Evolutionary conservation across 2,113 vertebrate genomes (phyloP), one percentile per base, ranked within the genome.

Genomic region (Mus pahari): DNA sequence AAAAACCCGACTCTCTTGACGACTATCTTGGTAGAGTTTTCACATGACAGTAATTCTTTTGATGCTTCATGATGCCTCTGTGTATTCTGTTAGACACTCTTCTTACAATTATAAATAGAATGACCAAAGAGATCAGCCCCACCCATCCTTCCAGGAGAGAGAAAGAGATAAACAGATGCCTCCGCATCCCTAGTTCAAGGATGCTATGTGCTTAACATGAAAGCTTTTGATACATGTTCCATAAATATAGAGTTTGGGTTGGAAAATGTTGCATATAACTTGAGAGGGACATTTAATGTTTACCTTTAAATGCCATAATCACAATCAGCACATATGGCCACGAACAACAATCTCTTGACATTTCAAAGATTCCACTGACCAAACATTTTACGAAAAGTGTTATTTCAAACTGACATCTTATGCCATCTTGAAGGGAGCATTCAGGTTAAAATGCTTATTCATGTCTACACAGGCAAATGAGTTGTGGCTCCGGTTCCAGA

Each of bases 361-460:
- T 96, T 96, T 96, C 88, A 86, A 66, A 97, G 94, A 94, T 96
- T 82, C 48, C 92, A 95, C 60, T 95, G 96, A 86, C 64, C 92
- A 94, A 96, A 96, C 77, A 78, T 91, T 94, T 83, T 84, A 84
- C 86, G 81, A 79, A 79, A 94, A 94, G 58, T 91, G 83, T 96
- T 88, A 77, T 88, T 92, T 93, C 42, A 92, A 95, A 95, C 53
- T 89, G 90, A 88, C 86, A 92, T 95, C 89, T 87, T 93, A 33
- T 86, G 79, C 64, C 84, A 90, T 94, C 75, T 73, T 97, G 33
- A 92, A 93, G 71, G 90, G 48, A 89, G 68, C n/a, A 86, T 92
- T 97, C 82, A 28, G 91, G 86, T 78, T 92, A 86, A 86, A 55
- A 92, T 93, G 70, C 64, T 92, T 94, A 62, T 88, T 91, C 81